A percentile compares a stretch with the other conserved stretches of the same genome.
These are phyloP conservation scores for Fringilla coelebs DNA, from an alignment of 2,797 vertebrate species.

Conservation along the genomic window DNA sequence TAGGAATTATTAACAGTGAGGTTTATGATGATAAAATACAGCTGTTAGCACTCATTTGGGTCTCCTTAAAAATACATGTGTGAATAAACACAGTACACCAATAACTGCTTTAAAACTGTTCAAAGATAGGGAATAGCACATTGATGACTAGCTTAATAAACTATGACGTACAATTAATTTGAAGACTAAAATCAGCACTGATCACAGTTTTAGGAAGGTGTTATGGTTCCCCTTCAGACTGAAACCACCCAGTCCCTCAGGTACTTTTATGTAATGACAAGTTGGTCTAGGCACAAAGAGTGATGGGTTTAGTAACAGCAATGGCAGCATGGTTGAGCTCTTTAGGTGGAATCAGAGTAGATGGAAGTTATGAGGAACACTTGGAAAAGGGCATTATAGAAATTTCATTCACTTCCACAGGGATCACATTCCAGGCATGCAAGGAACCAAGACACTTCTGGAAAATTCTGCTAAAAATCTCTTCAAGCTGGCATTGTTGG, in stretches of 20 bases:
- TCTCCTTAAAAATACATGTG: background rate
- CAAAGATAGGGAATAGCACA: background rate
- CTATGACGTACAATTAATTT: background rate
- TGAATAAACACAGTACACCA: background rate
- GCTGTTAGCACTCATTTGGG: background rate
- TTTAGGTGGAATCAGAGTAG: background rate
- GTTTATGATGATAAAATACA: background rate
- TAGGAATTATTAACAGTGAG: background rate
- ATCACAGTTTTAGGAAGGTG: background rate
- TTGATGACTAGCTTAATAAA: background rate
- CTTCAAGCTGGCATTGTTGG: background rate
- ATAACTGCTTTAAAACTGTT: background rate
- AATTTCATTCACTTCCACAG: background rate
- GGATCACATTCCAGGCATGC: background rate
- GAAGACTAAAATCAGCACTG: background rate
- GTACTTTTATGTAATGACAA: background rate
- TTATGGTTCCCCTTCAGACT: background rate
- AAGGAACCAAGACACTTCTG: background rate
- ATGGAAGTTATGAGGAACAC: background rate
- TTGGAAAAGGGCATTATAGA: background rate
- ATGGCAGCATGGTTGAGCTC: background rate
- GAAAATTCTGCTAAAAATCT: background rate
- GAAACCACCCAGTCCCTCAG: background rate
- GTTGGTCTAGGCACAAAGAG: background rate
- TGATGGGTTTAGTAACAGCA: background rate